Percentiles rank a stretch among this genome's conserved stretches.
These are phyloP conservation scores for Sternotherus odoratus DNA, from an alignment of 2,797 vertebrate species.

Conservation along the genomic window DNA sequence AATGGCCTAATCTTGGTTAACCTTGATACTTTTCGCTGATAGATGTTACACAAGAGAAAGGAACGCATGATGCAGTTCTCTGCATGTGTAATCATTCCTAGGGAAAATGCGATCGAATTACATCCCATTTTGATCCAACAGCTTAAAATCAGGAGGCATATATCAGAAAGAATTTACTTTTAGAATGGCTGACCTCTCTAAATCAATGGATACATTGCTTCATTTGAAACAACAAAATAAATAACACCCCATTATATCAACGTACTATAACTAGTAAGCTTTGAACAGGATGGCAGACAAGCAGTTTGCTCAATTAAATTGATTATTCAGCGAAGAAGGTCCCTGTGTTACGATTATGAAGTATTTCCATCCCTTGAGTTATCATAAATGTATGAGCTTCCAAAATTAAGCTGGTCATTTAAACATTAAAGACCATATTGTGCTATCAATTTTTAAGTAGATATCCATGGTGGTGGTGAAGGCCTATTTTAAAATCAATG, in stretches of 20 bases:
- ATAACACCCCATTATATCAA: slow-evolving; percentile 39
- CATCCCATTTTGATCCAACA: slow-evolving; percentile 53
- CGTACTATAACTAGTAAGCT: slow-evolving; percentile 26
- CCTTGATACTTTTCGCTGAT: slow-evolving; percentile 1
- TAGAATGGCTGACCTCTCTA: slow-evolving; percentile 26
- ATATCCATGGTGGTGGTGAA: neutral
- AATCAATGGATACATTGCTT: slow-evolving; percentile 43
- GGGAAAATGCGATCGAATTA: neutral
- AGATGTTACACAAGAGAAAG: neutral
- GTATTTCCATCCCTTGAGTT: slow-evolving; percentile 56
- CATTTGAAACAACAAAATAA: slow-evolving; percentile 45
- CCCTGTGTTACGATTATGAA: slow-evolving; percentile 48
- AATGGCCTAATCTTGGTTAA: slow-evolving; percentile 6
- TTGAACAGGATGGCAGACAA: neutral
- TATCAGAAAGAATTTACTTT: slow-evolving; percentile 22
- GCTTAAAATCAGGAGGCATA: slow-evolving; percentile 37
- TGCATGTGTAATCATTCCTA: slow-evolving; percentile 9
- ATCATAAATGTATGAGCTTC: slow-evolving; percentile 52
- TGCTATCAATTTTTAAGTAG: slow-evolving; percentile 54
- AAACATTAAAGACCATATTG: slow-evolving; percentile 49
- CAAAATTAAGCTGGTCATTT: slow-evolving; percentile 54
- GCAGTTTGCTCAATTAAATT: slow-evolving; percentile 50
- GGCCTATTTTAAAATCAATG: slow-evolving; percentile 33
- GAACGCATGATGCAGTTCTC: neutral
- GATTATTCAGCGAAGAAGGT: slow-evolving; percentile 54